These are phyloP conservation scores for Stegodyphus mimosarum DNA, from an alignment of 1,140 invertebrate genomes.

Conservation along the genomic window DNA sequence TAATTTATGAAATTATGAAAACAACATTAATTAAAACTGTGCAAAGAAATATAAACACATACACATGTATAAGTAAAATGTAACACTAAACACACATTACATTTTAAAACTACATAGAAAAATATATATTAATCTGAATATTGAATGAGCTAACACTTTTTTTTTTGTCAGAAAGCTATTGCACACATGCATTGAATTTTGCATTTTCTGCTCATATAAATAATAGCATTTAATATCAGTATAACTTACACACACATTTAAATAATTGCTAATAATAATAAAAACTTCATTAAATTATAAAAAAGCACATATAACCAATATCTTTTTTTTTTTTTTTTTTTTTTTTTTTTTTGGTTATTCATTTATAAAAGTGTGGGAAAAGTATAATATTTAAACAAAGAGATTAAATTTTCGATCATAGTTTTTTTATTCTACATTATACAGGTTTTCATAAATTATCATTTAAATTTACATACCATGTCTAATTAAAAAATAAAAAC, in stretches of 20 bases:
- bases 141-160: background rate
- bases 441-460: too few relatives aligned
- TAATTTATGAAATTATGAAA: background rate
- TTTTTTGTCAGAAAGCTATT: background rate
- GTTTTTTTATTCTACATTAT: too few relatives aligned
- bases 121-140: background rate
- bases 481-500: too few relatives aligned
- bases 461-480: too few relatives aligned
- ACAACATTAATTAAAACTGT: background rate
- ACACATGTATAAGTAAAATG: constrained; percentile 4
- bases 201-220: too few relatives aligned
- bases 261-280: background rate
- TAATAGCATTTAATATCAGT: too few relatives aligned
- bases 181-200: background rate
- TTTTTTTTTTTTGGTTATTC: too few relatives aligned
- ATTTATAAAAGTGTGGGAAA: too few relatives aligned
- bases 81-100: background rate
- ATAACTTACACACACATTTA: too few relatives aligned
- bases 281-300: background rate
- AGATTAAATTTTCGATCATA: too few relatives aligned
- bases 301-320: background rate
- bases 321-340: too few relatives aligned
- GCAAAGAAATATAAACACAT: background rate
- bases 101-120: background rate
- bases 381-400: too few relatives aligned